phyloP scores from a whole-genome alignment of 2,797 vertebrate species.

The Spea hammondii region DNA sequence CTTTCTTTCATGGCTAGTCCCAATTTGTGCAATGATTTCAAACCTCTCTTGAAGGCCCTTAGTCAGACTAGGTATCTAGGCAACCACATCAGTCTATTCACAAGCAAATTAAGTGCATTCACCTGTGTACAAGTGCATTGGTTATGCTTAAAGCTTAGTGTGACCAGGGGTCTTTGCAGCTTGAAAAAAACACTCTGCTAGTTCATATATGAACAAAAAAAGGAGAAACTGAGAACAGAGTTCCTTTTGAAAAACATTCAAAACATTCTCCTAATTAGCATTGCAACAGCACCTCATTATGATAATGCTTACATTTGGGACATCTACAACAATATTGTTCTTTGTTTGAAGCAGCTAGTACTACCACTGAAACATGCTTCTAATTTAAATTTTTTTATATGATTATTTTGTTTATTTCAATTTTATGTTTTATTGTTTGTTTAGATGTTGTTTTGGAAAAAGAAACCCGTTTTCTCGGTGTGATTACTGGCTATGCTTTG shows the following conservation, averaged over 20 bases:
- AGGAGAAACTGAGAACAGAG: neutral
- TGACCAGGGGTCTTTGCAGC: neutral
- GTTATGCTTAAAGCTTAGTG: neutral
- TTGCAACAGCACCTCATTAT: neutral
- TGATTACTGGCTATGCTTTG: too few relatives aligned
- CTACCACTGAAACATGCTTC: too few relatives aligned
- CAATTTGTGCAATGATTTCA: neutral
- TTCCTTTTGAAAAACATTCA: neutral
- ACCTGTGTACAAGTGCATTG: slow-evolving; percentile 8
- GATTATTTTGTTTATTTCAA: too few relatives aligned
- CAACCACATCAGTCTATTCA: slow-evolving; percentile 11
- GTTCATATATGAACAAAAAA: neutral
- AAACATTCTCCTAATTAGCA: neutral
- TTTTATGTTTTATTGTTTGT: too few relatives aligned
- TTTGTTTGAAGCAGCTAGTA: too few relatives aligned
- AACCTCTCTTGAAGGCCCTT: neutral
- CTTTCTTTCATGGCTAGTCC: neutral
- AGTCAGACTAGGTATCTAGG: slow-evolving; percentile 15
- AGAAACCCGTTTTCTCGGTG: too few relatives aligned
- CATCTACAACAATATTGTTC: too few relatives aligned
- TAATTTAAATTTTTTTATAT: too few relatives aligned
- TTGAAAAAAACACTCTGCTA: neutral
- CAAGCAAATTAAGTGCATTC: slow-evolving; percentile 12
- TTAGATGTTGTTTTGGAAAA: too few relatives aligned
- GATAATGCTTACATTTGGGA: neutral